Conservation (phyloP, 2,797 vertebrate genomes). For the Silurus lanzhouensis region DNA sequence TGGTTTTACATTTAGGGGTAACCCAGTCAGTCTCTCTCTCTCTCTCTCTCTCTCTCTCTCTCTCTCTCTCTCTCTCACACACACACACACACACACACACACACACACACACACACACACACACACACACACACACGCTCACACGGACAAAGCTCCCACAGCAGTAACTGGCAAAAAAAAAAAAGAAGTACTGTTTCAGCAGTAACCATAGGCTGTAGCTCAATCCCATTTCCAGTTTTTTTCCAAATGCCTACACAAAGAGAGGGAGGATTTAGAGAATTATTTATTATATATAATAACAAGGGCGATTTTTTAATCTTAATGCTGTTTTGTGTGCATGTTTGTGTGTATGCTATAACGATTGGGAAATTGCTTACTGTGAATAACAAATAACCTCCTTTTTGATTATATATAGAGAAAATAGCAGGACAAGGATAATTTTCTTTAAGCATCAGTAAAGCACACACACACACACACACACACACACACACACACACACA, state of each 20-base stretch:
- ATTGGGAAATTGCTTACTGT: slow-evolving; percentile 9
- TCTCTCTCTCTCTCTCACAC: no score
- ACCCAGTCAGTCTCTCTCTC: no score
- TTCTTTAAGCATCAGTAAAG: slow-evolving; percentile 22
- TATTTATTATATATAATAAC: slow-evolving; percentile 21
- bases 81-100: no score
- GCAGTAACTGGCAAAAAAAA: background rate
- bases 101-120: background rate
- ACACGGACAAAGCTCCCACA: background rate
- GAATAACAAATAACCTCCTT: slow-evolving; percentile 9
- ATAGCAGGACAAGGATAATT: slow-evolving; percentile 10
- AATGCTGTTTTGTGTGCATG: background rate
- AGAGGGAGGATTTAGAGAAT: slow-evolving; percentile 16
- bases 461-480: background rate
- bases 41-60: no score
- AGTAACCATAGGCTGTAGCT: background rate
- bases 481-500: no score
- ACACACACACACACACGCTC: slow-evolving; percentile 8
- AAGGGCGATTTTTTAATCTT: slow-evolving; percentile 10
- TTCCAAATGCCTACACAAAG: background rate
- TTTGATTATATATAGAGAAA: slow-evolving; percentile 10
- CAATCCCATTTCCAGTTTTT: slow-evolving; percentile 15
- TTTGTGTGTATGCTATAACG: background rate
- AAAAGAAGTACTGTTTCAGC: background rate
- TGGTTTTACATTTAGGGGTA: background rate